Base-by-base conservation (phyloP, 2,888 invertebrate genomes). In the Tinea semifulvella region DNA sequence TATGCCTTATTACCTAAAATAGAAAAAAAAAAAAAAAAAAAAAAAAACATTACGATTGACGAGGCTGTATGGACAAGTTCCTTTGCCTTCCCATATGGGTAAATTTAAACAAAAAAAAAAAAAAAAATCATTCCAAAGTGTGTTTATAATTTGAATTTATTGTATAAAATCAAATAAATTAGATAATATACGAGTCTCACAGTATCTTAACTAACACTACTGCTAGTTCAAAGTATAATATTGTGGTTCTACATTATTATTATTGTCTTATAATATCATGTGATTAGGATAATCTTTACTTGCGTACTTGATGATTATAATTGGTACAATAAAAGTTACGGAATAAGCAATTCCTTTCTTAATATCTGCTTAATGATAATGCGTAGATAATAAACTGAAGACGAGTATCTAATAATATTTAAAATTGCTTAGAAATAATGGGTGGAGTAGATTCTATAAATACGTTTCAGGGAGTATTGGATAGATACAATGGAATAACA, bases 401-500 rank as follows among this genome's bases (percentile, higher is more conserved):
- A 11, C 20, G 18, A n/a, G 11, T 38, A 38, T 19, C 18, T 38
- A 38, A 17, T 3, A 14, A 17, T 17, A n/a, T 38, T n/a, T 17
- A 3, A 19, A 17, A 14, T 17, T 13, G 3, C 35, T 35, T 13
- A n/a, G 2, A 35, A 17, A 19, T 19, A 35, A 27, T 26, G 42
- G 16, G 16, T 27, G 28, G n/a, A n/a, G n/a, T n/a, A n/a, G n/a
- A 42, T 2, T 2, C 13, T 17, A 8, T 6, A 26, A 11, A 42
- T 42, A 27, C 40, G 11, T 76, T 79, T 56, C 47, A 63, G 58
- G 79, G 79, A 10, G 55, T 49, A 46, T 83, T 57, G 17, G 92
- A 93, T 65, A 82, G 87, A 52, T 92, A 88, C 53, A 85, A 86
- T 57, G 93, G 92, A 1, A 68, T 93, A 4, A 88, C 88, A n/a